Percentiles rank a stretch among this genome's conserved stretches.
phyloP scores from a whole-genome alignment of 2,797 vertebrate species.

The Liparis tanakae region DNA sequence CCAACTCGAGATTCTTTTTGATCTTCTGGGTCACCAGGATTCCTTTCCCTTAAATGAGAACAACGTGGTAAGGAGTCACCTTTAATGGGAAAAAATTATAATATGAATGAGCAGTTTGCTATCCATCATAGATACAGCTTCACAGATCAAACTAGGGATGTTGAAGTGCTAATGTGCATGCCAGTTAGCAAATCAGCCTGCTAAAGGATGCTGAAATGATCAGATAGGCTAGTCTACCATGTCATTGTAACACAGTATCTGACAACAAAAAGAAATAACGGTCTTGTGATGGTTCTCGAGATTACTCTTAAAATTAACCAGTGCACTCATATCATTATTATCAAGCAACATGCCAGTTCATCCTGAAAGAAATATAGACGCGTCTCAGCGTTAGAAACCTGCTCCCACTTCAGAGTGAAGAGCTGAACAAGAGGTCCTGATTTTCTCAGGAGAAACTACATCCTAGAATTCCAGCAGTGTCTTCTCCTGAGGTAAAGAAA shows the following conservation, averaged over 20 bases:
- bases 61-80: constrained; percentile 60
- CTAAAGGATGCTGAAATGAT: constrained; percentile 75
- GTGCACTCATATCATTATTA: constrained; percentile 56
- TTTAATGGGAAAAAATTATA: constrained; percentile 57
- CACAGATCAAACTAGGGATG: constrained; percentile 72
- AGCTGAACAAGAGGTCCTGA: constrained; percentile 58
- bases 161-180: constrained; percentile 82
- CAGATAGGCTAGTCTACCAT: constrained; percentile 70
- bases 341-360: constrained; percentile 61
- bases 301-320: constrained; percentile 58
- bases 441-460: constrained; percentile 61
- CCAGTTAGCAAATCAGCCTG: constrained; percentile 81
- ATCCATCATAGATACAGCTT: constrained; percentile 72
- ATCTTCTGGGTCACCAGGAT: constrained; percentile 62
- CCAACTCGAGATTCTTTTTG: constrained; percentile 45
- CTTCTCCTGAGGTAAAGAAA: constrained; percentile 75
- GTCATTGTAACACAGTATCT: constrained; percentile 67
- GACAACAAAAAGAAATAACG: constrained; percentile 71
- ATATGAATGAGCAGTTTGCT: constrained; percentile 70
- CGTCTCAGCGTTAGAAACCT: constrained; percentile 55
- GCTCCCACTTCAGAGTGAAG: constrained; percentile 47
- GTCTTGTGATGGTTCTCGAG: constrained; percentile 56
- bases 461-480: constrained; percentile 65
- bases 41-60: constrained; percentile 55
- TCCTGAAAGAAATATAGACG: constrained; percentile 56